Base-by-base conservation (phyloP, 2,113 vertebrate genomes). In the Agelaius phoeniceus region DNA sequence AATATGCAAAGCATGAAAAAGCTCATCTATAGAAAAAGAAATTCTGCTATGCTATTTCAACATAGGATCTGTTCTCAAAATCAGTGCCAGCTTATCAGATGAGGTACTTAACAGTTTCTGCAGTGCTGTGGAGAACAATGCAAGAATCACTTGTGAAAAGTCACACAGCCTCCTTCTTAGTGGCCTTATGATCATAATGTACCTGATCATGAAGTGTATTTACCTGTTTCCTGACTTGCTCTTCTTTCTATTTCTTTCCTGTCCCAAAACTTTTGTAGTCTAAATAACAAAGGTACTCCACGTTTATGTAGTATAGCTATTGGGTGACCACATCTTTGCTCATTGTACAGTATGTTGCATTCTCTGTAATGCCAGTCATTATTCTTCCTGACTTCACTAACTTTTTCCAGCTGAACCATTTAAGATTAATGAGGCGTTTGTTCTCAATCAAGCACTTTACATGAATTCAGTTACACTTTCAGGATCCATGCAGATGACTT, bases 351-450 rank as follows among this genome's bases (percentile, higher is more conserved):
- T 82, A 75, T 1, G 1, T 4, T 90, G 46, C 83, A 76, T 93
- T 97, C 81, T 78, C 89, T 86, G 2, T 91, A 97, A 97, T 96
- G 91, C 87, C 85, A 80, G 90, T 96, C 97, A 98, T 98, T 96
- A 97, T 80, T 98, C 97, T 97, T 98, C 87, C 84, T 96, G 94
- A 96, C 88, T 97, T 93, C 84, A 94, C 90, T 95, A 96, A 89
- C 74, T 91, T 74, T 95, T 90, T 80, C 83, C 85, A 68, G 81
- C 65, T 91, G 88, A 96, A 95, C 72, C 76, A 78, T 89, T 96
- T 94, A 95, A 97, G 94, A 97, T 95, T 98, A 97, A 98, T 97
- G 96, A 97, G 83, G 94, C 91, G 0, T 96, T 97, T 96, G 76
- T 93, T 97, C 96, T 97, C 96, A 97, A 92, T 98, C 96, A 97